phyloP scores from a whole-genome alignment of 2,797 vertebrate species.

The Acanthornis magna region DNA sequence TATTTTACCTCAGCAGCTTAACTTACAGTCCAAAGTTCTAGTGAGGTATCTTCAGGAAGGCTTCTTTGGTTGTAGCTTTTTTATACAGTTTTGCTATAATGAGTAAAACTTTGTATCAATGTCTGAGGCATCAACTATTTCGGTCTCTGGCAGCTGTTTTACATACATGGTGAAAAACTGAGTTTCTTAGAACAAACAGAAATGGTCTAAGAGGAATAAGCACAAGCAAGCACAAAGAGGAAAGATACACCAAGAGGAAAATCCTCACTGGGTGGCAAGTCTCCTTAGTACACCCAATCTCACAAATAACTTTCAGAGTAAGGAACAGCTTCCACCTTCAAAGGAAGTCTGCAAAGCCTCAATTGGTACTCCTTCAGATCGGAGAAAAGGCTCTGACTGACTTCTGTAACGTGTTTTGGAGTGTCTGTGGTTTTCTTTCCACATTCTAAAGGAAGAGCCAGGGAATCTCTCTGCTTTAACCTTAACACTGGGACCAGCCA shows the following conservation, averaged over 20 bases:
- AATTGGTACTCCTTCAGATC: neutral
- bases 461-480: neutral
- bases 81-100: no score
- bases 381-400: neutral
- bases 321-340: neutral
- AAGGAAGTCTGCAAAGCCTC: neutral
- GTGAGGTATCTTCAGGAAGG: no score
- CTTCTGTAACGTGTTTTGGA: neutral
- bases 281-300: neutral
- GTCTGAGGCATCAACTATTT: no score
- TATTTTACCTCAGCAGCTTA: no score
- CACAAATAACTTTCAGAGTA: neutral
- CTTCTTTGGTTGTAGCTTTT: no score
- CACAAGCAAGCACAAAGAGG: fast-evolving
- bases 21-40: no score
- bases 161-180: fast-evolving
- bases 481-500: neutral
- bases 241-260: neutral
- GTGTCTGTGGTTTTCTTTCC: neutral
- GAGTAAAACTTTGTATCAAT: no score
- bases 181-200: neutral
- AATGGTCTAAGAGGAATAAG: neutral
- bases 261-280: neutral
- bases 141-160: neutral
- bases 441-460: neutral